Conservation (phyloP, 1,140 invertebrate species). For the Drosophila watanabei region DNA sequence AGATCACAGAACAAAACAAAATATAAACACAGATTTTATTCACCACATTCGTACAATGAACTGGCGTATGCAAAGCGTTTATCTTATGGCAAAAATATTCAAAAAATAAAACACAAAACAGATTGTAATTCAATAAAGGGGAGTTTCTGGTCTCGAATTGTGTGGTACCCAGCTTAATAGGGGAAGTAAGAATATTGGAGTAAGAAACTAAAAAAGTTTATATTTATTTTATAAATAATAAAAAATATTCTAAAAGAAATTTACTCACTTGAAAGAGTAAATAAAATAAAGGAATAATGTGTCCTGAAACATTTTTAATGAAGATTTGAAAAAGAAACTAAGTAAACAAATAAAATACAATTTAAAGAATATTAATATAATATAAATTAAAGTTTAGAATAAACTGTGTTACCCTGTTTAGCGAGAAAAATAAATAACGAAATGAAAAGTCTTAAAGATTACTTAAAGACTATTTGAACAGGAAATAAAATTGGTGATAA, state of each 20-base stretch:
- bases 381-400: neutral
- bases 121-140: neutral
- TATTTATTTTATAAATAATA: neutral
- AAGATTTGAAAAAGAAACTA: conserved; percentile 24
- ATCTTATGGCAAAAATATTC: conserved; percentile 34
- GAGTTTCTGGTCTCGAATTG: neutral
- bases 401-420: neutral
- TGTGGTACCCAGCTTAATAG: neutral
- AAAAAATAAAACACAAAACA: conserved; percentile 5
- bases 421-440: no score
- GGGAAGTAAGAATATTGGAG: neutral
- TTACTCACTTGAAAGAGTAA: neutral
- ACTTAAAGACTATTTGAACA: no score
- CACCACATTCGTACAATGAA: conserved; percentile 42
- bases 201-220: no score
- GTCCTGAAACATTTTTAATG: neutral
- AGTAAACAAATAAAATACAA: neutral
- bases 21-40: conserved; percentile 31
- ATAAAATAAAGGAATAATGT: neutral
- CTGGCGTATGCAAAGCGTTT: conserved; percentile 40
- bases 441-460: no score
- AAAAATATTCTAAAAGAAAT: neutral
- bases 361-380: neutral
- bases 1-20: conserved; percentile 29
- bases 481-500: no score